phyloP scores from a whole-genome alignment of 2,797 vertebrate genomes.

The Pristis pectinata region DNA sequence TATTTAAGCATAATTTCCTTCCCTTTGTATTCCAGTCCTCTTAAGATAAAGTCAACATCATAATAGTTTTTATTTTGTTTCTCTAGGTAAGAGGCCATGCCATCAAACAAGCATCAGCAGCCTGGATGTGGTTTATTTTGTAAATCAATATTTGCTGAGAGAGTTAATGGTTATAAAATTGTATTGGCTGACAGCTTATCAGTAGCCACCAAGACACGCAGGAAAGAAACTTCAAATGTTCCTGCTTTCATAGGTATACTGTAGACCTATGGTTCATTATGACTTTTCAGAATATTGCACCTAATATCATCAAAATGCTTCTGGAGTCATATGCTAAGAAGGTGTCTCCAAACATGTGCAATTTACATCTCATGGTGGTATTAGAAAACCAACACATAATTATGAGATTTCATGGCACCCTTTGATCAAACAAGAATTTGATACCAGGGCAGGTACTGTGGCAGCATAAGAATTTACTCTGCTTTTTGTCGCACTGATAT shows the following conservation, averaged over 20 bases:
- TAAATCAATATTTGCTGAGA: background rate
- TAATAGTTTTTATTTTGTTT: background rate
- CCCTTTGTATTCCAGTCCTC: background rate
- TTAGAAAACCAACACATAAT: background rate
- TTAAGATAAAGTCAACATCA: background rate
- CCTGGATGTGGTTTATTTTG: background rate
- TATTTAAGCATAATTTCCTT: background rate
- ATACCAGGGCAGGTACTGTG: background rate
- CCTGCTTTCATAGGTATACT: background rate
- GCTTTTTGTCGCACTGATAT: background rate
- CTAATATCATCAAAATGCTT: background rate
- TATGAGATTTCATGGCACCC: background rate
- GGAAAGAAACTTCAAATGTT: background rate
- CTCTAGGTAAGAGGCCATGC: background rate
- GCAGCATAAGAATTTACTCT: background rate
- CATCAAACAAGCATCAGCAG: background rate
- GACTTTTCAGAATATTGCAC: background rate
- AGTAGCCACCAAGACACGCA: background rate
- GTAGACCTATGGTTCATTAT: too few species aligned
- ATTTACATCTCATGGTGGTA: background rate
- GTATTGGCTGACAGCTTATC: background rate
- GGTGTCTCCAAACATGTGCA: background rate
- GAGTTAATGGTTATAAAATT: background rate
- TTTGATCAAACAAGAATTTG: background rate
- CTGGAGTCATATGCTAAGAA: background rate